Percentiles rank a stretch among this genome's conserved stretches.
These are phyloP conservation scores for Rhagonycha fulva DNA, from an alignment of 2,888 invertebrate genomes.

Conservation along the genomic window DNA sequence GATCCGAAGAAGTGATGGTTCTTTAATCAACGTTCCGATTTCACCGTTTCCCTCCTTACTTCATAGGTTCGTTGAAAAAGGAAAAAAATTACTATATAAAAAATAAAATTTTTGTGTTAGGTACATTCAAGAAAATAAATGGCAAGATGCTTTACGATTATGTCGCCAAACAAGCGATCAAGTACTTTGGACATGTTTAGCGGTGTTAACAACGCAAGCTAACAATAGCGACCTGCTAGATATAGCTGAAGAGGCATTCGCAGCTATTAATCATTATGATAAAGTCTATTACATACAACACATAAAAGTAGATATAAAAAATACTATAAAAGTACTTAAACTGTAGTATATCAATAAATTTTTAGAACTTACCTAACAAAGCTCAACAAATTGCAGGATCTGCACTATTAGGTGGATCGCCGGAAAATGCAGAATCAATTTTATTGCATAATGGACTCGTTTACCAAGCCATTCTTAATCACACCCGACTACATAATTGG, in stretches of 20 bases:
- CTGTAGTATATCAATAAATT: background rate
- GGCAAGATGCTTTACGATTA: constrained; percentile 58
- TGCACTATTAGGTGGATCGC: constrained; percentile 69
- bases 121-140: constrained; percentile 75
- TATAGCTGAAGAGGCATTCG: constrained; percentile 94
- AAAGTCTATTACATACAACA: constrained; percentile 86
- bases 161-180: constrained; percentile 57
- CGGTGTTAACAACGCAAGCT: constrained; percentile 86
- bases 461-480: constrained; percentile 72
- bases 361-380: constrained; percentile 58
- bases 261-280: constrained; percentile 83
- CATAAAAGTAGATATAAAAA: constrained; percentile 65
- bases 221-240: constrained; percentile 74
- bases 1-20: constrained; percentile 87
- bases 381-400: constrained; percentile 68
- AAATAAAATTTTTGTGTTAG: constrained; percentile 48
- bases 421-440: constrained; percentile 72
- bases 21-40: constrained; percentile 73
- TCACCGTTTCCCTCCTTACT: constrained; percentile 71
- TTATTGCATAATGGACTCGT: constrained; percentile 69
- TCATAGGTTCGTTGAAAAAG: constrained; percentile 51
- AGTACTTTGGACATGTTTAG: constrained; percentile 92
- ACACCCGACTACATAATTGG: constrained; percentile 75
- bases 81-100: constrained; percentile 27
- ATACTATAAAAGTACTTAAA: background rate